Percentiles rank a stretch among this genome's conserved stretches.
phyloP scores from a whole-genome alignment of 2,113 vertebrate genomes.

The Channa argus region DNA sequence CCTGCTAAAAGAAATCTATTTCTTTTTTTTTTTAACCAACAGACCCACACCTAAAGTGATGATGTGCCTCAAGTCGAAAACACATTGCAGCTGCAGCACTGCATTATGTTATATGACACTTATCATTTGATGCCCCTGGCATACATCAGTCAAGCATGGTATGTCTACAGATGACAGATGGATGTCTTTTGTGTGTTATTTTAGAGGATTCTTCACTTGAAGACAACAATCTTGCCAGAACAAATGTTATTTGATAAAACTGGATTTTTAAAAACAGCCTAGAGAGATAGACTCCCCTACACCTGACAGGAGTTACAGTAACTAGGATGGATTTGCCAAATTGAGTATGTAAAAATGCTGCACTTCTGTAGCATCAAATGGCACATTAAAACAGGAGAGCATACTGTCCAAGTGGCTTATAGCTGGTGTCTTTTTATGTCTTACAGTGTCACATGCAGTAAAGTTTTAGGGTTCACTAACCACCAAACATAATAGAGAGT shows the following conservation, averaged over 20 bases:
- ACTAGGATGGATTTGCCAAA: background rate
- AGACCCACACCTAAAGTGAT: conserved; percentile 31
- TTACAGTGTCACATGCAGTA: no score
- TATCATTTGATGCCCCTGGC: background rate
- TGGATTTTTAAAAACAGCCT: background rate
- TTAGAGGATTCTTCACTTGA: background rate
- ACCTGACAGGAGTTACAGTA: background rate
- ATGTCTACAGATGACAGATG: conserved; percentile 5
- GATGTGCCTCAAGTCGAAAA: conserved; percentile 11
- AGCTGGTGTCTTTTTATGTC: no score
- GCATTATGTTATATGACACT: conserved; percentile 7
- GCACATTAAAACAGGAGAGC: background rate
- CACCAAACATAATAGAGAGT: no score
- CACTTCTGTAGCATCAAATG: no score
- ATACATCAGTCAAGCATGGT: background rate
- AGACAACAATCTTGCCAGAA: background rate
- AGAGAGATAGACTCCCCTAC: background rate
- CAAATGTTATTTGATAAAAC: background rate
- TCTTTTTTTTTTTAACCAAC: background rate
- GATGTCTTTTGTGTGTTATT: conserved; percentile 4
- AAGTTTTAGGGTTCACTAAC: no score
- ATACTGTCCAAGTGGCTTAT: background rate
- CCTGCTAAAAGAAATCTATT: background rate
- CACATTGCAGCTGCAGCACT: background rate
- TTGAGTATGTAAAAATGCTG: no score